Conservation (phyloP, 2,113 vertebrate genomes). For the Oreochromis tanganicae region DNA sequence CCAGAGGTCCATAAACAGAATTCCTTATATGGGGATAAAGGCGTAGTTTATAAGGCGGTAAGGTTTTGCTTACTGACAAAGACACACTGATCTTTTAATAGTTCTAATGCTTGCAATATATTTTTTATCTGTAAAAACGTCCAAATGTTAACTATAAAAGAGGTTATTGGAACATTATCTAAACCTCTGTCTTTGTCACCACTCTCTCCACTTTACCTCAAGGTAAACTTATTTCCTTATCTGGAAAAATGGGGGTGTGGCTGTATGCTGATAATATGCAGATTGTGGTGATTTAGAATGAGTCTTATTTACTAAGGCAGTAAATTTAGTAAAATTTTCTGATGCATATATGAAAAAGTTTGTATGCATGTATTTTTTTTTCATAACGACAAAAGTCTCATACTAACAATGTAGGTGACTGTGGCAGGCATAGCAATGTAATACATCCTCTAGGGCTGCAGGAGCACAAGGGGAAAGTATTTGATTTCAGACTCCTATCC, state of each 20-base stretch:
- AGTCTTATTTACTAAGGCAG: neutral
- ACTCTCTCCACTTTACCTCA: neutral
- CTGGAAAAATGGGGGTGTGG: neutral
- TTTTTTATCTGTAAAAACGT: neutral
- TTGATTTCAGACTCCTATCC: neutral
- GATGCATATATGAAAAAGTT: neutral
- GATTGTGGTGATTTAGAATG: neutral
- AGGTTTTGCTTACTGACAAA: neutral
- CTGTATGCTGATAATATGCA: neutral
- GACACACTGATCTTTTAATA: neutral
- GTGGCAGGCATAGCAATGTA: neutral
- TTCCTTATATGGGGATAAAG: neutral
- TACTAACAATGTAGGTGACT: neutral
- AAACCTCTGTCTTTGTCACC: neutral
- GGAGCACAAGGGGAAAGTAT: neutral
- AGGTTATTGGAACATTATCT: fast-evolving
- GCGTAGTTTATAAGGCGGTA: fast-evolving
- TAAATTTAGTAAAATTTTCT: fast-evolving
- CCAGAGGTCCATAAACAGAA: neutral
- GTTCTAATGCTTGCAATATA: neutral
- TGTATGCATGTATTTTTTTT: neutral
- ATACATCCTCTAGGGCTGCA: neutral
- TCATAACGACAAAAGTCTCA: neutral
- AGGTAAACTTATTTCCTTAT: neutral
- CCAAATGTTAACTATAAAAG: neutral